Percentiles rank a stretch among this genome's conserved stretches.
phyloP scores from a whole-genome alignment of 2,888 invertebrate species.

The Agrochola lychnidis region DNA sequence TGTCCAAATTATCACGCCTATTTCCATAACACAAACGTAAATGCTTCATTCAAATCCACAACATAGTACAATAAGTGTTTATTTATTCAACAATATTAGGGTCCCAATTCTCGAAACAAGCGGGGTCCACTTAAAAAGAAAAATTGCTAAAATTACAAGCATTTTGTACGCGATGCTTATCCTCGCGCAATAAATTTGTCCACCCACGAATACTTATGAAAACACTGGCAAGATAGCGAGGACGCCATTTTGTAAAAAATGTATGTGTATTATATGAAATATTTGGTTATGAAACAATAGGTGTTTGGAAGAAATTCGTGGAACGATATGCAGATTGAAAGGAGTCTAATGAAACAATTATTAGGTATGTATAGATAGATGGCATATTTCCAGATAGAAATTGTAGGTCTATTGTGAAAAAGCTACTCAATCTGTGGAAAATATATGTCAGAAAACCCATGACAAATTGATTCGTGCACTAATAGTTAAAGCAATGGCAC shows the following conservation, averaged over 20 bases:
- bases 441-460: background rate
- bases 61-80: slow-evolving; percentile 55
- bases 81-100: slow-evolving; percentile 61
- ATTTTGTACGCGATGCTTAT: slow-evolving; percentile 84
- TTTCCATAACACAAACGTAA: slow-evolving; percentile 34
- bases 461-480: background rate
- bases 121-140: slow-evolving; percentile 71
- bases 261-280: slow-evolving; percentile 42
- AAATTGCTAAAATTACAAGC: slow-evolving; percentile 83
- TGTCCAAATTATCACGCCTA: slow-evolving; percentile 23
- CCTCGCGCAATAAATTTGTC: slow-evolving; percentile 81
- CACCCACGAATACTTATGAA: slow-evolving; percentile 80
- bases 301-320: background rate
- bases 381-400: too few species aligned
- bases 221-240: slow-evolving; percentile 66
- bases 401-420: background rate
- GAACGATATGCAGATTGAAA: background rate
- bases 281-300: slow-evolving; percentile 45
- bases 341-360: background rate
- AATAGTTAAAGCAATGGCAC: too few species aligned
- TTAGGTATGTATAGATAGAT: too few species aligned
- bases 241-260: slow-evolving; percentile 59
- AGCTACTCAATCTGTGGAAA: background rate
- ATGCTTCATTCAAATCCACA: slow-evolving; percentile 49
- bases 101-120: slow-evolving; percentile 56